Base-by-base conservation (phyloP, 2,888 invertebrate species). In the Lithophane socia region DNA sequence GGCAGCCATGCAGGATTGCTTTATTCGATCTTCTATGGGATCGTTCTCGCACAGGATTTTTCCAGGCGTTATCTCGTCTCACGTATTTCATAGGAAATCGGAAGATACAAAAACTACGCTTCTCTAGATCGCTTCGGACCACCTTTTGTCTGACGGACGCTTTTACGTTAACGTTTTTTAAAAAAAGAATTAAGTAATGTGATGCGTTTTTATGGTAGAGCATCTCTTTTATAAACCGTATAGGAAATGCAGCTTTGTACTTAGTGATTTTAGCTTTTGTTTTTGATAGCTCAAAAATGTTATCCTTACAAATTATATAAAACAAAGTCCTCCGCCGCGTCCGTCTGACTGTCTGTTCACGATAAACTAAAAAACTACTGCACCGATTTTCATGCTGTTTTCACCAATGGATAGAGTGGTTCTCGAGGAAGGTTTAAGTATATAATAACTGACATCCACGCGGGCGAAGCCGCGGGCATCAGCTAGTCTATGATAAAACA, bases 41-140 rank as follows among this genome's bases (percentile, higher is more conserved):
- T 64, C 37, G 68, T 61, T 42, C 60, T 29, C 44, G 56, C 44
- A 75, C 44, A 58, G 69, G 47, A 70, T 81, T 80, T 75, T 84
- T 66, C 73, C 66, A 61, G 44, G 63, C 69, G 81, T 73, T 83
- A 83, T 83, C 82, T 85, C 54, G 66, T 67, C 82, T 73, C 82
- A 76, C 85, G 82, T 83, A 83, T 83, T 83, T 83, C 81, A 83
- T 83, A 85, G 82, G 70, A 85, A 85, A 81, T 76, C 82, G 85
- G 67, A 70, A 66, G 77, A 85, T 83, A 85, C 81, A 85, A 85
- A 81, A 85, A 81, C 76, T 76, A 37, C 69, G 63, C 75, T 75
- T n/a, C 71, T 42, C 68, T n/a, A 61, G 60, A 71, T 61, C 54
- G 61, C 63, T 60, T n/a, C 72, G 63, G 67, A 70, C 16, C 72